phyloP scores from a whole-genome alignment of 2,888 invertebrate genomes.

The Arge pagana region DNA sequence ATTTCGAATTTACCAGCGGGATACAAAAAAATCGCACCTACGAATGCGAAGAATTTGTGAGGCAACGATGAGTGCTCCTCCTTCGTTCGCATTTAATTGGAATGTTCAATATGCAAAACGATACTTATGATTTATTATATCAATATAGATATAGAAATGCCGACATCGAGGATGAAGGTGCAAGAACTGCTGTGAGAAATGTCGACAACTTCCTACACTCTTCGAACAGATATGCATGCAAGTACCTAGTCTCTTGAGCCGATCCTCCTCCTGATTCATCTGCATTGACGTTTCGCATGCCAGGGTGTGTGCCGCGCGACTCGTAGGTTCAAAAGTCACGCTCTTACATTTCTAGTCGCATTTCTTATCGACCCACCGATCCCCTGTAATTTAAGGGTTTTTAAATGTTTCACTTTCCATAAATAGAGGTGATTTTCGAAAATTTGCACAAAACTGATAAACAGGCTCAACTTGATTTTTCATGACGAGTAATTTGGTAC shows the following conservation, averaged over 20 bases:
- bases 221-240: constrained; percentile 14
- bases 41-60: neutral
- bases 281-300: neutral
- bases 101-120: constrained; percentile 5
- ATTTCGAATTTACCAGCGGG: neutral
- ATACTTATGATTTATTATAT: constrained; percentile 5
- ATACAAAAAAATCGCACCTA: neutral
- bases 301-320: neutral
- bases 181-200: constrained; percentile 10
- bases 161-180: neutral
- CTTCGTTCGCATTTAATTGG: neutral
- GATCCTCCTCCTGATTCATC: constrained; percentile 4
- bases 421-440: no score
- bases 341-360: no score
- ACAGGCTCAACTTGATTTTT: no score
- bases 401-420: no score
- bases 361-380: no score
- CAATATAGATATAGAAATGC: constrained; percentile 6
- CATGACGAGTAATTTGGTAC: no score
- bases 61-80: neutral
- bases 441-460: no score
- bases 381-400: no score
- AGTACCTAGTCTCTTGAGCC: constrained; percentile 1
- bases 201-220: constrained; percentile 22
- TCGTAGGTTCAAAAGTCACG: constrained; percentile 13